A percentile compares a stretch with the other conserved stretches of the same genome.
Conservation (phyloP, 2,888 invertebrate genomes). For the Pammene fasciana region DNA sequence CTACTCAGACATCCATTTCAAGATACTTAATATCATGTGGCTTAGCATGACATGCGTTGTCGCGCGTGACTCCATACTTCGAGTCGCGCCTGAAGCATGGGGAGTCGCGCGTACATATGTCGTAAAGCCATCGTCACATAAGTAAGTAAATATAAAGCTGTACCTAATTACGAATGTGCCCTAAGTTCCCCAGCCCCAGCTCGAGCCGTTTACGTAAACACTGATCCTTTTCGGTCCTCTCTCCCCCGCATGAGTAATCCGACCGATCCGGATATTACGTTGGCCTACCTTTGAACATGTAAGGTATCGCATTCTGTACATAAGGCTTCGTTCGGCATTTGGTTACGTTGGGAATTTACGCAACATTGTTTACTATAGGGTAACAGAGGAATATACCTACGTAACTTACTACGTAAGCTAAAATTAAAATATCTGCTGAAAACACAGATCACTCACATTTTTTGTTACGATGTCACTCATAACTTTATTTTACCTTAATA, state of each 20-base stretch:
- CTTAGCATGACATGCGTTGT: no score
- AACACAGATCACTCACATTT: no score
- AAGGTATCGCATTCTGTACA: slow-evolving; percentile 17
- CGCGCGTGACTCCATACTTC: no score
- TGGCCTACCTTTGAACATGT: slow-evolving; percentile 49
- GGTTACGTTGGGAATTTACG: neutral
- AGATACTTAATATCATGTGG: no score
- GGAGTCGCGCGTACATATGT: no score
- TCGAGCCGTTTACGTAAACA: slow-evolving; percentile 34
- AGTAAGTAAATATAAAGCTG: neutral
- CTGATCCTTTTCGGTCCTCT: slow-evolving; percentile 44
- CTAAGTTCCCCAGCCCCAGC: neutral
- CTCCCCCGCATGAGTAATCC: slow-evolving; percentile 63
- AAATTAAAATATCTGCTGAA: no score
- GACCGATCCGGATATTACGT: slow-evolving; percentile 65
- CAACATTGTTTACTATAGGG: neutral
- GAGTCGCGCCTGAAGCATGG: no score
- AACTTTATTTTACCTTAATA: no score
- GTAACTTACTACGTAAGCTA: no score
- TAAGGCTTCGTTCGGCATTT: slow-evolving; percentile 16
- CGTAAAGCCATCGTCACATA: neutral
- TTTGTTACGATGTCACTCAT: no score
- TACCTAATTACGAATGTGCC: slow-evolving; percentile 2
- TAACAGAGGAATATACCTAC: neutral
- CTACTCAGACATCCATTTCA: neutral